phyloP scores from a whole-genome alignment of 2,113 vertebrate genomes.

The Vulpes ferrilata region DNA sequence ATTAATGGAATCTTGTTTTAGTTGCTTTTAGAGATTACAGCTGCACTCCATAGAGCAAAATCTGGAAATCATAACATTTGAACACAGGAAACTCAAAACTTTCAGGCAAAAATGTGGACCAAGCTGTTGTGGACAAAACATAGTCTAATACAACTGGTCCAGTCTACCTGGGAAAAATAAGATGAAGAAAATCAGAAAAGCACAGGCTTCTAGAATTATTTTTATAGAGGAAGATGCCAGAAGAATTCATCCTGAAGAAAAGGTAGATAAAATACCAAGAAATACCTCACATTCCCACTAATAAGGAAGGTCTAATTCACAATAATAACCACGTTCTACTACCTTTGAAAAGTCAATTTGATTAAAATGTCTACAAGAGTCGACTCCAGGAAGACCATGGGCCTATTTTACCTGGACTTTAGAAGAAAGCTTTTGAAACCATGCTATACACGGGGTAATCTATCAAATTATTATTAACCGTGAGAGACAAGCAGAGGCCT shows the following conservation, averaged over 20 bases:
- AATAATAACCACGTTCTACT: conserved; percentile 57
- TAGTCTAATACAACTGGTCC: not conserved
- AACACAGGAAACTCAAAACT: conserved; percentile 46
- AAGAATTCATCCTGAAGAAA: conserved; percentile 16
- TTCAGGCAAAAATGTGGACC: not conserved
- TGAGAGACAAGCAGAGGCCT: conserved; percentile 52
- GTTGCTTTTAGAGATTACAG: conserved; percentile 31
- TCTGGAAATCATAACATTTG: conserved; percentile 7
- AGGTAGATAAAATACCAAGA: not conserved
- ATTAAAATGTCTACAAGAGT: conserved; percentile 73
- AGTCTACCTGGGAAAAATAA: not conserved
- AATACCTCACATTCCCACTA: conserved; percentile 63
- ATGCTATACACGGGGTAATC: conserved; percentile 67
- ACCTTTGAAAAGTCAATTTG: conserved; percentile 70
- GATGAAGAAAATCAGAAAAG: not conserved
- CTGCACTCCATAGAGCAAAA: not conserved
- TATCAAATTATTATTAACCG: conserved; percentile 72
- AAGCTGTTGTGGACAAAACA: not conserved
- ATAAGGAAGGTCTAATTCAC: conserved; percentile 67
- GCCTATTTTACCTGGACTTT: conserved; percentile 81
- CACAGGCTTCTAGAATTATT: not conserved
- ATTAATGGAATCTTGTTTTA: not conserved
- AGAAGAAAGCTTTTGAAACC: conserved; percentile 74
- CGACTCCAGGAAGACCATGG: conserved; percentile 65
- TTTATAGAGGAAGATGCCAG: conserved; percentile 6